phyloP scores from a whole-genome alignment of 2,113 vertebrate genomes.

The Passer domesticus region DNA sequence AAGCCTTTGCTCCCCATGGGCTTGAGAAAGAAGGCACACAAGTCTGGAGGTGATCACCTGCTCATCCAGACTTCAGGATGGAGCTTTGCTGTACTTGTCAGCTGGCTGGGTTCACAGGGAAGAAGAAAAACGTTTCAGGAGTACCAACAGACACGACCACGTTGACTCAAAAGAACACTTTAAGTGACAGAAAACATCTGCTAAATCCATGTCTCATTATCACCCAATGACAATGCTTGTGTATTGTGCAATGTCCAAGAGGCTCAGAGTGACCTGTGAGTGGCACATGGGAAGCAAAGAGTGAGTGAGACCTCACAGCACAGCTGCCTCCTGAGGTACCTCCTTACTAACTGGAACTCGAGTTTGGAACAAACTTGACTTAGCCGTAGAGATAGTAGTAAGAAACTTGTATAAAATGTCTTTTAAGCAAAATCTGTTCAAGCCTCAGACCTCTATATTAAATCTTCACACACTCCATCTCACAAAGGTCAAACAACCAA shows the following conservation, averaged over 20 bases:
- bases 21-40: neutral
- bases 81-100: neutral
- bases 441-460: neutral
- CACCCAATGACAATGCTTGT: neutral
- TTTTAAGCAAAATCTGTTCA: neutral
- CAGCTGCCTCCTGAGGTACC: neutral
- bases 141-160: neutral
- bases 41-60: neutral
- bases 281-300: neutral
- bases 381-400: neutral
- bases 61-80: neutral
- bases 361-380: neutral
- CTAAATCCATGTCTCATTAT: neutral
- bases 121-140: neutral
- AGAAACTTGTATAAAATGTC: neutral
- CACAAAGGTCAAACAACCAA: constrained; percentile 3
- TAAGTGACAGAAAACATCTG: neutral
- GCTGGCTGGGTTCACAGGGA: neutral
- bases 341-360: neutral
- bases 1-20: neutral
- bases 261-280: neutral
- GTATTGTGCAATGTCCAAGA: neutral
- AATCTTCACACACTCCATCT: neutral
- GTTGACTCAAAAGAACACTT: fast-evolving
- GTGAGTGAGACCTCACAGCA: neutral